Evolutionary conservation across 2,888 invertebrate species (phyloP).

Genomic region (Microplitis deprimator): DNA sequence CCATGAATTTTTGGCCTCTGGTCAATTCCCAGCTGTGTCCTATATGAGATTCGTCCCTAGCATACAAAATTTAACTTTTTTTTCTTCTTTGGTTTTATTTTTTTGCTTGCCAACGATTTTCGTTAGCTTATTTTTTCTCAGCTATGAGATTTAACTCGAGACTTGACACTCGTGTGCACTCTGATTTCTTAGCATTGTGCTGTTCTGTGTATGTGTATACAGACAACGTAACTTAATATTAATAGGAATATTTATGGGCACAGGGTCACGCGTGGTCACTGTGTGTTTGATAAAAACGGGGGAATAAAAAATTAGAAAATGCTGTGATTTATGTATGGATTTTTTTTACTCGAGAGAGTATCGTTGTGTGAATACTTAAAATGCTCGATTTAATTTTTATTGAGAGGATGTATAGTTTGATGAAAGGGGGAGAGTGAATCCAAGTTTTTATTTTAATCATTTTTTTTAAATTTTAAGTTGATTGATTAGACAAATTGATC

Average conservation of each 20-base stretch:
- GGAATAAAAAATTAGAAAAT: conserved; percentile 67
- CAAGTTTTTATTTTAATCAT: too few species aligned
- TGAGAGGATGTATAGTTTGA: not conserved
- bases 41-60: conserved; percentile 68
- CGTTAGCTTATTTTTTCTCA: conserved; percentile 36
- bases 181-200: conserved; percentile 21
- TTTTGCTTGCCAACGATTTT: conserved; percentile 37
- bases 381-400: not conserved
- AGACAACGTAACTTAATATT: conserved; percentile 69
- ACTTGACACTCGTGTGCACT: conserved; percentile 36
- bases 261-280: conserved; percentile 58
- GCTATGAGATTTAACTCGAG: conserved; percentile 30
- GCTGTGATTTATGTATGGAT: conserved; percentile 65
- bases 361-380: not conserved
- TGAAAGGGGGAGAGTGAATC: not conserved
- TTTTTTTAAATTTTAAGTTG: too few species aligned
- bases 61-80: conserved; percentile 67
- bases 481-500: too few species aligned
- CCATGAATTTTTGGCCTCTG: conserved; percentile 65
- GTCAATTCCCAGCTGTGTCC: conserved; percentile 69
- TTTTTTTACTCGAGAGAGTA: not conserved
- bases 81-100: conserved; percentile 44
- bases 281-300: conserved; percentile 61
- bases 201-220: conserved; percentile 6
- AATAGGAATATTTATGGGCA: conserved; percentile 71